Base-by-base conservation (phyloP, 2,797 vertebrate species). In the Sebastes vulpes region DNA sequence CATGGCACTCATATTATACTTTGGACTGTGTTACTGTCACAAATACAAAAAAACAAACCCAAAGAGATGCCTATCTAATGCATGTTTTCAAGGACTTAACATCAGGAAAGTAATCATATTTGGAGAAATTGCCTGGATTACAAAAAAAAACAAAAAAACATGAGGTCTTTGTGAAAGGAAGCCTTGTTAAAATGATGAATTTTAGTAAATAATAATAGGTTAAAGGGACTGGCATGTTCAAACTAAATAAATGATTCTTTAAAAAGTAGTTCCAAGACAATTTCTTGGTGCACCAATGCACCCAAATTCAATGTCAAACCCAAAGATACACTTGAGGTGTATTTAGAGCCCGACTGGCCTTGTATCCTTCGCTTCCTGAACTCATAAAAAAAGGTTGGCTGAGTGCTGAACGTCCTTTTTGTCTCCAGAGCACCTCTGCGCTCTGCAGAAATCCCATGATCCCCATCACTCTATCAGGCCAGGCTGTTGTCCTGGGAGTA, bases 401-500 rank as follows among this genome's bases (percentile, higher is more conserved):
- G 74, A 70, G 29, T 26, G 6, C 54, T 75, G 57, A 83, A 57
- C 5, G 23, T 81, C 59, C 60, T 57, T 72, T 83, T 68, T 66
- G 60, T 71, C 50, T 73, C 54, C 29, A 20, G 32, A 10, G 57
- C 4, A 32, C 10, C 50, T 75, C 63, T 38, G 58, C 60, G 56
- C 69, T 42, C 32, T 16, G 50, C 52, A 69, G n/a, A 82, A 84
- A 82, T 79, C 79, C 66, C 86, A 80, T 81, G 85, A 86, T 85
- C 64, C 75, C 76, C 79, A 76, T 86, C 84, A 64, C 60, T 74
- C 67, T n/a, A 31, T 83, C 71, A 61, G 71, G 25, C 25, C 70
- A 11, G 72, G 21, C 69, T 42, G 38, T 35, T 46, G 65, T 50
- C 35, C 69, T 18, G 12, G 14, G 79, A 72, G 54, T 60, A n/a